A percentile compares a stretch with the other conserved stretches of the same genome.
These are phyloP conservation scores for Muschampia plurimacula DNA, from an alignment of 2,888 invertebrate genomes.

Conservation along the genomic window DNA sequence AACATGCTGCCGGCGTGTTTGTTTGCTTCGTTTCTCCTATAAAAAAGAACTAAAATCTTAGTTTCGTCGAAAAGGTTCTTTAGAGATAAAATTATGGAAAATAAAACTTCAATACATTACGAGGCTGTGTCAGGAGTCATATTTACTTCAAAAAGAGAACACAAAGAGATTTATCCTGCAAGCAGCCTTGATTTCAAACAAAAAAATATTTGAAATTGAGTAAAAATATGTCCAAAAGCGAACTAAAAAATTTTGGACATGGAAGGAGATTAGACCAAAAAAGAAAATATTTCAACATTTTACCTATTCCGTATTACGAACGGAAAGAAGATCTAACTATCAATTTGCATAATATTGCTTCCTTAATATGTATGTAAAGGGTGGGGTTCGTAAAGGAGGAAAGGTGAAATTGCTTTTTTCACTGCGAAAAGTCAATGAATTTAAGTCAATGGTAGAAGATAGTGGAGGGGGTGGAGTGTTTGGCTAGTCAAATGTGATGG, in stretches of 20 bases:
- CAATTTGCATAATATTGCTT: conserved; percentile 83
- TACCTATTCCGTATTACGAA: conserved; percentile 27
- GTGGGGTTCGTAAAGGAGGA: conserved; percentile 59
- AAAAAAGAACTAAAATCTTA: too few relatives aligned
- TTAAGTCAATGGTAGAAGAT: conserved; percentile 70
- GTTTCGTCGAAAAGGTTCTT: too few relatives aligned
- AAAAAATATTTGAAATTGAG: not conserved
- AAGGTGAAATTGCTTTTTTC: conserved; percentile 79
- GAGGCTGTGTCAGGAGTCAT: too few relatives aligned
- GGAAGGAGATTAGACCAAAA: not conserved
- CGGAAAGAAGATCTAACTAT: conserved; percentile 30
- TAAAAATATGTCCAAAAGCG: not conserved
- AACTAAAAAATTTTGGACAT: not conserved
- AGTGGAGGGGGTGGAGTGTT: conserved; percentile 77
- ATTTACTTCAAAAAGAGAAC: too few relatives aligned
- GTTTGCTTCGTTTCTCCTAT: too few relatives aligned
- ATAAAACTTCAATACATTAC: too few relatives aligned
- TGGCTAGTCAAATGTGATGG: conserved; percentile 84
- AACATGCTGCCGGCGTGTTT: too few relatives aligned
- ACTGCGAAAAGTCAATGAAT: conserved; percentile 75
- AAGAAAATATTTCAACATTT: conserved; percentile 25
- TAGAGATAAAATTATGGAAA: too few relatives aligned
- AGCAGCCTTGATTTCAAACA: too few relatives aligned
- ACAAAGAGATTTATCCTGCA: too few relatives aligned
- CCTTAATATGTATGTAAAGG: conserved; percentile 70